Evolutionary conservation across 1,140 invertebrate genomes (phyloP).

Genomic region (Drosophila melanica): DNA sequence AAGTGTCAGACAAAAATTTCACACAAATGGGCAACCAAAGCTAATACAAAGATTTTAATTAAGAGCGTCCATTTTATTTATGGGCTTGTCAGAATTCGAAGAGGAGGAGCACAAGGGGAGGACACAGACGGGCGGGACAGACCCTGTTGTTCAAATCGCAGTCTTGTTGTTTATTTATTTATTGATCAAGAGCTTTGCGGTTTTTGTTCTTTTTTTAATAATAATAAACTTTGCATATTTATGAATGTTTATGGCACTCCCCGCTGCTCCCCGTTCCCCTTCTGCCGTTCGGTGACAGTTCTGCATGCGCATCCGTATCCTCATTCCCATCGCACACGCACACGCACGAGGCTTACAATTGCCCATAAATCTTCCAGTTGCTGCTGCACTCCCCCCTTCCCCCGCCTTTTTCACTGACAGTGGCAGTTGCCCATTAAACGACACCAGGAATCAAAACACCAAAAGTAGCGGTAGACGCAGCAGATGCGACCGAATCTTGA

Average conservation of each 20-base stretch:
- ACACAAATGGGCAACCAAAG: slow-evolving; percentile 40
- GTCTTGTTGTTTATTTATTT: slow-evolving; percentile 15
- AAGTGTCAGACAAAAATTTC: slow-evolving; percentile 49
- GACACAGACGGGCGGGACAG: too few species aligned
- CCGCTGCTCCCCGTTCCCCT: too few species aligned
- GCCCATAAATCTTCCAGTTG: slow-evolving; percentile 68
- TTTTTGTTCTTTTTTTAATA: slow-evolving; percentile 10
- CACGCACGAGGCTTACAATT: slow-evolving; percentile 60
- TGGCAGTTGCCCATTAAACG: slow-evolving; percentile 74
- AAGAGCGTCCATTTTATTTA: slow-evolving; percentile 67
- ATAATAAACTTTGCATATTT: slow-evolving; percentile 61
- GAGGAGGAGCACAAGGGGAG: background rate
- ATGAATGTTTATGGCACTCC: slow-evolving; percentile 14
- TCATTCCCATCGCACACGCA: slow-evolving; percentile 19
- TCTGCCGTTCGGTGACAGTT: background rate
- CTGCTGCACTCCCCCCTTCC: slow-evolving; percentile 13
- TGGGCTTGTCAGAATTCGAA: slow-evolving; percentile 33
- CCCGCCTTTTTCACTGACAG: background rate
- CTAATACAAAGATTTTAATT: slow-evolving; percentile 69
- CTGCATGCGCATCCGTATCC: slow-evolving; percentile 4
- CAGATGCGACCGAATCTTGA: too few species aligned
- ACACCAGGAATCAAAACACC: slow-evolving; percentile 68
- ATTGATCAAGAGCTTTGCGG: slow-evolving; percentile 27
- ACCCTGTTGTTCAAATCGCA: too few species aligned
- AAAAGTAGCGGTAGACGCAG: slow-evolving; percentile 28